Conservation (phyloP, 1,140 invertebrate genomes). For the Proctacanthus coquilletti region DNA sequence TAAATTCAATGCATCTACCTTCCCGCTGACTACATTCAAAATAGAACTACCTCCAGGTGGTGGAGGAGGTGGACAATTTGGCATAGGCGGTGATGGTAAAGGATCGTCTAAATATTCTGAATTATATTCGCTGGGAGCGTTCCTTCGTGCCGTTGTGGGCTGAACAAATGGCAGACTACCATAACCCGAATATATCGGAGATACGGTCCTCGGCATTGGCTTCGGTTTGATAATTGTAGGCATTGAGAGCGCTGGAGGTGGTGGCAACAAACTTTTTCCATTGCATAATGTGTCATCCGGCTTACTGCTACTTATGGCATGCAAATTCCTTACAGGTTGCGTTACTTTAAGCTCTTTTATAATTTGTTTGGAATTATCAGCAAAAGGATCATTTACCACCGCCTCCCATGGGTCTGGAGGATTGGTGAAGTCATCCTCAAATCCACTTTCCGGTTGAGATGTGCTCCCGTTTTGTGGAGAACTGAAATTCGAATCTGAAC, state of each 20-base stretch:
- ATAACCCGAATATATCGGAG: not conserved
- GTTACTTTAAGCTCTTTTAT: constrained; percentile 13
- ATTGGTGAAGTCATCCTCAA: constrained; percentile 55
- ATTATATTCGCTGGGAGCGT: too few relatives aligned
- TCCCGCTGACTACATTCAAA: constrained; percentile 22
- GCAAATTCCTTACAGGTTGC: constrained; percentile 19
- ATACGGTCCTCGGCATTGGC: too few relatives aligned
- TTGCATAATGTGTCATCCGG: constrained; percentile 30
- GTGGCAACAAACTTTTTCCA: constrained; percentile 25
- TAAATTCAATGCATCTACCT: constrained; percentile 18
- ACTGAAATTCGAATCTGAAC: constrained; percentile 42
- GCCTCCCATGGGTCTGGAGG: constrained; percentile 33
- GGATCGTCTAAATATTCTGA: not conserved
- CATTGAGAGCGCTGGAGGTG: constrained; percentile 31
- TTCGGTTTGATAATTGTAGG: constrained; percentile 49
- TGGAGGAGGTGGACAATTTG: constrained; percentile 53
- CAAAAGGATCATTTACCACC: constrained; percentile 32
- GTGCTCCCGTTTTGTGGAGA: constrained; percentile 42
- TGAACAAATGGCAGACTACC: not conserved
- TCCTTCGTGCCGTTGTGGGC: not conserved
- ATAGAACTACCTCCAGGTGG: constrained; percentile 36
- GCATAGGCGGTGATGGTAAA: constrained; percentile 57
- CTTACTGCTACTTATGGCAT: constrained; percentile 19
- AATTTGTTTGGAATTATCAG: constrained; percentile 31
- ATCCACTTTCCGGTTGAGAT: constrained; percentile 56